Evolutionary conservation across 35 echinoderm and acorn worm species (phyloP), one percentile per base, ranked within the genome.

Genomic region (Acanthaster planci): DNA sequence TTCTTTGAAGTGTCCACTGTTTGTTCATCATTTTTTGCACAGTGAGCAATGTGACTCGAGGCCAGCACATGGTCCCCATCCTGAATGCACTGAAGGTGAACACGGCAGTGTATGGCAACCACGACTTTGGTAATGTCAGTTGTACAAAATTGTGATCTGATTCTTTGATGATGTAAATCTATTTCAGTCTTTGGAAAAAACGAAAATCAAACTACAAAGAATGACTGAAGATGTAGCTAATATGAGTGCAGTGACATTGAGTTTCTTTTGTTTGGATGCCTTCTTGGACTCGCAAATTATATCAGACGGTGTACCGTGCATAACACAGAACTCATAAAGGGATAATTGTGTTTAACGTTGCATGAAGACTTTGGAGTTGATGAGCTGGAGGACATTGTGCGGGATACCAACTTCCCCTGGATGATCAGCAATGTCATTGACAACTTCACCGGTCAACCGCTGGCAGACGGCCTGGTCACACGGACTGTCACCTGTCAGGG

Each of bases 111-210:
- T 93, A 89, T 78, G 92, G 92, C 81, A 93, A 93, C 50, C 92
- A 93, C 82, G 92, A 93, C 55, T 93, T 93, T 82, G 92, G 92
- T 93, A 40, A 89, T 87, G 77, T 44, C n/a, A n/a, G n/a, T n/a
- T n/a, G n/a, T n/a, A n/a, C n/a, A n/a, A n/a, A n/a, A n/a, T n/a
- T n/a, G n/a, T n/a, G n/a, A n/a, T n/a, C n/a, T n/a, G n/a, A n/a
- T n/a, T n/a, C n/a, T n/a, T n/a, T n/a, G n/a, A n/a, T n/a, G n/a
- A n/a, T n/a, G n/a, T n/a, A n/a, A n/a, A n/a, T n/a, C n/a, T n/a
- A n/a, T n/a, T n/a, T n/a, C n/a, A n/a, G n/a, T n/a, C n/a, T n/a
- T n/a, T n/a, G n/a, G n/a, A n/a, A n/a, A n/a, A n/a, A n/a, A n/a
- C n/a, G n/a, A n/a, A n/a, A n/a, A n/a, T n/a, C n/a, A n/a, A n/a